Conservation (phyloP, 2,888 invertebrate species). For the Linnaemya vulpina region DNA sequence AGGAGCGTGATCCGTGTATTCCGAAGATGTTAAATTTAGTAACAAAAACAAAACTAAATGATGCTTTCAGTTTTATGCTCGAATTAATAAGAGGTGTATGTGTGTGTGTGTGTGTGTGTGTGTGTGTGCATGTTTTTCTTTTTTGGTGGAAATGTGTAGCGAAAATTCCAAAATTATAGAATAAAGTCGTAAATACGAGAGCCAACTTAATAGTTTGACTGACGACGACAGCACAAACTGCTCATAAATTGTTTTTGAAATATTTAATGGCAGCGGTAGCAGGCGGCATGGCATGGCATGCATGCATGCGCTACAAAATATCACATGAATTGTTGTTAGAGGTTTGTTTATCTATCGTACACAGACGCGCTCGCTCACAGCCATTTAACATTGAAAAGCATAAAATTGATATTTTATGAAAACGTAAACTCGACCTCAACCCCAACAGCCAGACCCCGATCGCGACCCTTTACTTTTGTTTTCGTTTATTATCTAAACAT, state of each 20-base stretch:
- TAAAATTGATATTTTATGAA: conserved; percentile 34
- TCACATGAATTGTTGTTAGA: conserved; percentile 38
- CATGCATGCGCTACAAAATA: conserved; percentile 37
- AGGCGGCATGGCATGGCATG: neutral
- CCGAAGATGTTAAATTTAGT: conserved; percentile 53
- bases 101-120: neutral
- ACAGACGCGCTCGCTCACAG: conserved; percentile 4
- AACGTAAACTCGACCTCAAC: conserved; percentile 71
- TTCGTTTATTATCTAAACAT: conserved; percentile 25
- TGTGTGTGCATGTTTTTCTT: neutral
- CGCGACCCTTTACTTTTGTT: conserved; percentile 51
- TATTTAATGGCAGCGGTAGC: conserved; percentile 34
- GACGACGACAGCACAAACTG: conserved; percentile 29
- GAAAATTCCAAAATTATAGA: conserved; percentile 32
- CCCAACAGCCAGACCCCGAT: conserved; percentile 44
- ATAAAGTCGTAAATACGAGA: conserved; percentile 20
- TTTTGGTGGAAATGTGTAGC: conserved; percentile 17
- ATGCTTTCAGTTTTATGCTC: conserved; percentile 61
- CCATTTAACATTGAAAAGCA: conserved; percentile 50
- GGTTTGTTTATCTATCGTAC: conserved; percentile 43
- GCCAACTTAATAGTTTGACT: conserved; percentile 23
- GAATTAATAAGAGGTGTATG: conserved; percentile 38
- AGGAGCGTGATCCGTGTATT: neutral
- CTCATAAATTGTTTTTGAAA: conserved; percentile 48
- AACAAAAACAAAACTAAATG: conserved; percentile 56